These are phyloP conservation scores for Stomatorhinus walkeri DNA, from an alignment of 2,797 vertebrate genomes.

Conservation along the genomic window DNA sequence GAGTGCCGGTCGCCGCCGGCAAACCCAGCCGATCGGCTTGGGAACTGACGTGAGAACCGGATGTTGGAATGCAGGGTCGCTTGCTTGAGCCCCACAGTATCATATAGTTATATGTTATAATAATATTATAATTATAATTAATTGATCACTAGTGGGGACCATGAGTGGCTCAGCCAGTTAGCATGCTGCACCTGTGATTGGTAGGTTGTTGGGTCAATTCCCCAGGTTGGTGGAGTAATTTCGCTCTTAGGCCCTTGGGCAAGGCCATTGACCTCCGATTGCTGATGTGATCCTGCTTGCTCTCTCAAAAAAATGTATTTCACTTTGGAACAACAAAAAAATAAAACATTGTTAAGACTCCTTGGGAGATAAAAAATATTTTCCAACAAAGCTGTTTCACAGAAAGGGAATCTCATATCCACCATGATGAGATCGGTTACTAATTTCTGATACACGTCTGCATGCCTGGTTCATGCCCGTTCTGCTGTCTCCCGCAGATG, in stretches of 20 bases:
- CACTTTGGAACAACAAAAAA: neutral
- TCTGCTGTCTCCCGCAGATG: slow-evolving; percentile 39
- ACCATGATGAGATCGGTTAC: neutral
- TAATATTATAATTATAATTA: too few relatives aligned
- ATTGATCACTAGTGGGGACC: neutral
- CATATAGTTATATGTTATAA: too few relatives aligned
- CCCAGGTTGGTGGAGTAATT: neutral
- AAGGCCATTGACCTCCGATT: neutral
- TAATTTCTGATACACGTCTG: neutral
- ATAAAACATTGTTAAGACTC: neutral
- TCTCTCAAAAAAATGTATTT: neutral
- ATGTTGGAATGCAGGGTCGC: neutral
- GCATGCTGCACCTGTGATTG: neutral
- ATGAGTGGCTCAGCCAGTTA: neutral
- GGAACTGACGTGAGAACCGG: neutral
- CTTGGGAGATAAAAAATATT: neutral
- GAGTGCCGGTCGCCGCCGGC: slow-evolving; percentile 16
- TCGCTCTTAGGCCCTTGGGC: neutral
- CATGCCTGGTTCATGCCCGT: neutral
- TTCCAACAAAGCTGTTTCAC: neutral
- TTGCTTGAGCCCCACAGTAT: neutral
- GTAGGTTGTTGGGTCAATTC: neutral
- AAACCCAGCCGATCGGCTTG: neutral
- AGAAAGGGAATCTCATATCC: neutral
- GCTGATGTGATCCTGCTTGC: neutral